These are phyloP conservation scores for Palythoa grandis DNA, from an alignment of 92 coral and sea anemone species.

Conservation along the genomic window DNA sequence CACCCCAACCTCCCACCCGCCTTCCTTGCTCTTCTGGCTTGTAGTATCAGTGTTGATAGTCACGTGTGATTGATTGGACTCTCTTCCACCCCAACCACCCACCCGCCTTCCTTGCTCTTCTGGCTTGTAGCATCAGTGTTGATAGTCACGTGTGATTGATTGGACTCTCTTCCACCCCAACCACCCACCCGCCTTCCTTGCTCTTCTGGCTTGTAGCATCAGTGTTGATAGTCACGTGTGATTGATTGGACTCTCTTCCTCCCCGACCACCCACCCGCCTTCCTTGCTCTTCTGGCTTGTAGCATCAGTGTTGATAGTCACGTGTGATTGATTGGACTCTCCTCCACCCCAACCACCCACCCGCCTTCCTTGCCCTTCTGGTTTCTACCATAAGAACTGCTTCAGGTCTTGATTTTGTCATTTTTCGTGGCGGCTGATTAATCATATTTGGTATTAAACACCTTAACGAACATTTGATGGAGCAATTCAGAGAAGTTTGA, in stretches of 20 bases:
- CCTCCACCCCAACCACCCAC: background rate
- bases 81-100: background rate
- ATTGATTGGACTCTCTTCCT: background rate
- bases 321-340: constrained; percentile 43
- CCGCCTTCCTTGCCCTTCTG: background rate
- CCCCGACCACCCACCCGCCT: background rate
- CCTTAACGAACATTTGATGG: too few relatives aligned
- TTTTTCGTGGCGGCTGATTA: background rate
- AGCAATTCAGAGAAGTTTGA: too few relatives aligned
- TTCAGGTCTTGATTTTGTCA: background rate
- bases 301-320: constrained; percentile 85
- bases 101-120: background rate
- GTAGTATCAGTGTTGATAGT: constrained; percentile 76
- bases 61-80: constrained; percentile 57
- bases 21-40: background rate
- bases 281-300: background rate
- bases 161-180: background rate
- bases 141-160: constrained; percentile 76
- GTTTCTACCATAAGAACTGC: background rate
- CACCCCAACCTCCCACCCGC: background rate
- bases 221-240: constrained; percentile 84
- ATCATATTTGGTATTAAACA: too few relatives aligned
- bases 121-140: constrained; percentile 56
- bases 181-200: background rate
- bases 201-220: constrained; percentile 38